Conservation (phyloP, 2,113 vertebrate genomes). For the Zingel zingel region DNA sequence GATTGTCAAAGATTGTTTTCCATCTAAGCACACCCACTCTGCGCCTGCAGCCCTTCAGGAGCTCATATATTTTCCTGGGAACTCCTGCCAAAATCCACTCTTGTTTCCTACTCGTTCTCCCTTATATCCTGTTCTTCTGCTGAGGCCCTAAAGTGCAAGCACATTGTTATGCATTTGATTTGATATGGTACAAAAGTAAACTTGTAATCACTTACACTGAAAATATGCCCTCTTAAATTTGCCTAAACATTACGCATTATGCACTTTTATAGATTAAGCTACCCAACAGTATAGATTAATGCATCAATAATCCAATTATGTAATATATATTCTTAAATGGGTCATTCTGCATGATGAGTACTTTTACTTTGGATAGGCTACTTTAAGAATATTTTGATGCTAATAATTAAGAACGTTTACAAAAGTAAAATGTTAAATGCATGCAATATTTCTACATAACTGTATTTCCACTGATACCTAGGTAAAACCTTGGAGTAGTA, state of each 20-base stretch:
- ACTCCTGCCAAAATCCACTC: constrained; percentile 41
- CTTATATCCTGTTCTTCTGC: constrained; percentile 28
- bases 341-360: not conserved
- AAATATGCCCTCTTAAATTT: not conserved
- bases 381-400: not conserved
- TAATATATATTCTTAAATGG: not conserved
- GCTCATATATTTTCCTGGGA: constrained; percentile 16
- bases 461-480: not conserved
- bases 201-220: not conserved
- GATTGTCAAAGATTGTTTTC: constrained; percentile 13
- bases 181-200: not conserved
- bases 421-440: too few species aligned
- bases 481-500: not conserved
- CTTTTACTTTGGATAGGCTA: not conserved
- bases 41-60: constrained; percentile 42
- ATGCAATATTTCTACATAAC: not conserved
- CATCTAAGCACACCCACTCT: constrained; percentile 10
- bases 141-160: constrained; percentile 15
- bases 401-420: too few species aligned
- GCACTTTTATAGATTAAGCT: not conserved
- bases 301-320: not conserved
- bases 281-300: not conserved
- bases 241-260: not conserved
- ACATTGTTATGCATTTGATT: not conserved
- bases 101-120: constrained; percentile 28